Base-by-base conservation (phyloP, 1,140 invertebrate species). In the Drosophila bocki region DNA sequence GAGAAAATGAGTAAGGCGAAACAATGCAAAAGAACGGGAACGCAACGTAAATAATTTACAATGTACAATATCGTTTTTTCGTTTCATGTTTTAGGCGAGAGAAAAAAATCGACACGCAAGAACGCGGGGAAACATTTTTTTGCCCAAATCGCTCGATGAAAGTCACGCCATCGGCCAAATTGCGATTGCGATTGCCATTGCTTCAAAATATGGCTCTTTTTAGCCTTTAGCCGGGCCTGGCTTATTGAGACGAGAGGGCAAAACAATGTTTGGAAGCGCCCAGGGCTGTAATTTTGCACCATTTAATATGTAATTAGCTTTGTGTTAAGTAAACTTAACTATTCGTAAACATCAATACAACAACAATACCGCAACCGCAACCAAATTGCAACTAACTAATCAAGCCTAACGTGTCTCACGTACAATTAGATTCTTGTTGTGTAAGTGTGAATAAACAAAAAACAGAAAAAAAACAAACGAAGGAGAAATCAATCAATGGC, bases 261-360 rank as follows among this genome's bases (percentile, higher is more conserved):
- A 92, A 92, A 82, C 91, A 92, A 92, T 92, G 91, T 80, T 91
- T 85, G 82, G 39, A 91, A 79, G 80, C 87, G 88, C 87, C 91
- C 87, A 92, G 91, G 91, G 91, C 91, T 84, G 91, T 92, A 92
- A 92, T 92, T 88, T 86, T 91, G 91, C 91, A 92, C 91, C 91
- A 92, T 84, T 91, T 91, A 85, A 85, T 88, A 91, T 91, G 84
- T 91, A 90, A 85, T 85, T 91, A 91, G 90, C 82, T 91, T 91
- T 91, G 90, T 91, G 82, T 91, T 91, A 91, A 91, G 90, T 91
- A 91, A 90, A 86, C 76, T 78, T 68, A 72, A 72, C 70, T 72
- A 72, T 72, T 39, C 70, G 70, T 72, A 72, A 70, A 72, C 82
- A 77, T 78, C 71, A 87, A 78, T 75, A 61, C 75, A 84, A 84